A percentile compares a stretch with the other conserved stretches of the same genome.
These are phyloP conservation scores for Spodoptera frugiperda DNA, from an alignment of 1,140 invertebrate genomes.

Conservation along the genomic window DNA sequence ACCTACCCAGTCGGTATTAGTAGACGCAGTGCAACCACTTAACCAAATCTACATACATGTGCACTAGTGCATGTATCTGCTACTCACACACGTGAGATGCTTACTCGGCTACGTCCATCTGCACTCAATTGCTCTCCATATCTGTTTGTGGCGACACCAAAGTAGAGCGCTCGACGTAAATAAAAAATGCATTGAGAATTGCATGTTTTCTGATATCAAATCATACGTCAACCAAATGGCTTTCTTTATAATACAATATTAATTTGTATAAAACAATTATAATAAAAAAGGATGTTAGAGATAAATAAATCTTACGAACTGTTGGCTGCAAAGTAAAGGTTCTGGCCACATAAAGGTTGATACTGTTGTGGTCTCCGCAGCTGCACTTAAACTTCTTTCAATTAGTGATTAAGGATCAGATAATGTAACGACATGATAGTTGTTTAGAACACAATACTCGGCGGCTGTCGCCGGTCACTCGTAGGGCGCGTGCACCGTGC, in stretches of 20 bases:
- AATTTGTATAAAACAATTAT: background rate
- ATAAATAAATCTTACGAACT: background rate
- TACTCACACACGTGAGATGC: conserved; percentile 13
- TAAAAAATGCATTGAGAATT: background rate
- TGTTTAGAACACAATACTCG: conserved; percentile 4
- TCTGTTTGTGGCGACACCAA: conserved; percentile 6
- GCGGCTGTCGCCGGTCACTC: conserved; percentile 59
- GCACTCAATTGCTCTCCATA: conserved; percentile 20
- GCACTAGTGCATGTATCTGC: background rate
- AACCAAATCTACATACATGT: conserved; percentile 28
- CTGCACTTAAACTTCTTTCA: conserved; percentile 10
- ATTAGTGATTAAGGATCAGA: conserved; percentile 21
- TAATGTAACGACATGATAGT: conserved; percentile 35
- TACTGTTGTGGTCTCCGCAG: background rate
- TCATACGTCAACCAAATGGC: background rate
- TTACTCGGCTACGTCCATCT: conserved; percentile 13
- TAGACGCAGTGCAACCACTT: conserved; percentile 38
- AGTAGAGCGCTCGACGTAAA: conserved; percentile 2
- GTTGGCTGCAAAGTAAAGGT: no score
- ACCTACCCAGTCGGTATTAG: conserved; percentile 37
- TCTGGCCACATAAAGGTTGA: background rate
- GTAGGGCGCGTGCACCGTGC: conserved; percentile 60
- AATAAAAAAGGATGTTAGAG: background rate
- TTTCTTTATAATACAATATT: background rate
- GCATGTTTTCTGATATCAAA: background rate